Evolutionary conservation across 2,797 vertebrate species (phyloP), one percentile per base, ranked within the genome.

Genomic region (Falco berigora): DNA sequence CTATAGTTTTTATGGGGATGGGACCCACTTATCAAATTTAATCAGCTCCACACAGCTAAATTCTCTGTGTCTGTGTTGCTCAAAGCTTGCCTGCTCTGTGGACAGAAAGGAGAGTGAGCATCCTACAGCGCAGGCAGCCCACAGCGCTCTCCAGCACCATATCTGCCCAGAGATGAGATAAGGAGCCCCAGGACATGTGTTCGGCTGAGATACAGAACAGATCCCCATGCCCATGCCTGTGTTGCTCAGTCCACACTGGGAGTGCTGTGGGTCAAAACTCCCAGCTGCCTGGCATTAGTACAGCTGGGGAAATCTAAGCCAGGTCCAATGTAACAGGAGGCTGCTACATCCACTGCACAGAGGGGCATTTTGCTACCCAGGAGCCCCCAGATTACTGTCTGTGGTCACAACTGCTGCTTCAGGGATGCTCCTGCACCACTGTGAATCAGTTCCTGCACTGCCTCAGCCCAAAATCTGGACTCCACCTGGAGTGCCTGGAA

Each of bases 241-340:
- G 4, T 25, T 59, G 30, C 67, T 84, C 14, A 0, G 11, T 7
- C 64, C 47, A 24, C 25, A 0, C 69, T 6, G 24, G 24, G 9
- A 16, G 34, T 0, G 3, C 62, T 56, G 30, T 10, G 44, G 56
- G 79, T 11, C 6, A 1, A 8, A 74, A 7, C 22, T 69, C 72
- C 56, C 0, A 0, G 8, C 42, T 66, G 46, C 30, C 36, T n/a
- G 25, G 25, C 1, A 2, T 38, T 49, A 38, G n/a, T 9, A 40
- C 25, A 28, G 40, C 12, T 30, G 17, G 15, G 27, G 42, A 32
- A 66, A 14, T 8, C 10, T 18, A 38, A 72, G 5, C 10, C 87
- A 46, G 58, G 36, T 38, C 58, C 62, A 40, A 9, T 0, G 13
- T 5, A 32, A 40, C 1, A 3, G 1, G 34, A 42, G n/a, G 14